These are phyloP conservation scores for Sander lucioperca DNA, from an alignment of 2,113 vertebrate species.

Conservation along the genomic window DNA sequence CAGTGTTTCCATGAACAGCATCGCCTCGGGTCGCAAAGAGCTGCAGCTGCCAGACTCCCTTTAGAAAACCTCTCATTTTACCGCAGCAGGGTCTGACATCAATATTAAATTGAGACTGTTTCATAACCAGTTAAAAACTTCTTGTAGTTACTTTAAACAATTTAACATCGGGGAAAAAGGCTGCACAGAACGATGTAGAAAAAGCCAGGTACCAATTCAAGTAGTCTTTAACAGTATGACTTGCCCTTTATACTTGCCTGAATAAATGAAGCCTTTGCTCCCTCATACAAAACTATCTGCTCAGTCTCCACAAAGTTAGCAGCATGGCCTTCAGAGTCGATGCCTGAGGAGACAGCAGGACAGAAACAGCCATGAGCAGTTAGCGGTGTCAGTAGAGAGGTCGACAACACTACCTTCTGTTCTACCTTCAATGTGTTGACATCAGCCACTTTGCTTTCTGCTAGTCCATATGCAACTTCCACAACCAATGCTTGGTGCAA, in stretches of 20 bases:
- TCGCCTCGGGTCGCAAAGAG: no score
- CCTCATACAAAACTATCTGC: conserved; percentile 94
- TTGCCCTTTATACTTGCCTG: conserved; percentile 80
- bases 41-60: no score
- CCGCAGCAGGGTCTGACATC: no score
- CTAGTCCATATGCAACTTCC: neutral
- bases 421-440: neutral
- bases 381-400: neutral
- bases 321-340: conserved; percentile 97
- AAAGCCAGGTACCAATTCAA: neutral
- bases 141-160: neutral
- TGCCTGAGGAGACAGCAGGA: conserved; percentile 83
- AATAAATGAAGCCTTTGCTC: conserved; percentile 92
- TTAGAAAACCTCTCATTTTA: no score
- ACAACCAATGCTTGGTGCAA: neutral
- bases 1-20: no score
- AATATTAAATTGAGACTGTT: neutral
- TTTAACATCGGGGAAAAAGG: neutral
- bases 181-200: neutral
- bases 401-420: neutral
- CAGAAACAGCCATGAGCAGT: neutral
- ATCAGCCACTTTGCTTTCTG: neutral
- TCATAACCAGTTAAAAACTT: neutral
- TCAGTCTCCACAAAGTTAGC: conserved; percentile 99
- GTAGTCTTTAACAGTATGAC: neutral